Evolutionary conservation across 2,888 invertebrate species (phyloP), one percentile per base, ranked within the genome.

Genomic region (Andrena fulva): DNA sequence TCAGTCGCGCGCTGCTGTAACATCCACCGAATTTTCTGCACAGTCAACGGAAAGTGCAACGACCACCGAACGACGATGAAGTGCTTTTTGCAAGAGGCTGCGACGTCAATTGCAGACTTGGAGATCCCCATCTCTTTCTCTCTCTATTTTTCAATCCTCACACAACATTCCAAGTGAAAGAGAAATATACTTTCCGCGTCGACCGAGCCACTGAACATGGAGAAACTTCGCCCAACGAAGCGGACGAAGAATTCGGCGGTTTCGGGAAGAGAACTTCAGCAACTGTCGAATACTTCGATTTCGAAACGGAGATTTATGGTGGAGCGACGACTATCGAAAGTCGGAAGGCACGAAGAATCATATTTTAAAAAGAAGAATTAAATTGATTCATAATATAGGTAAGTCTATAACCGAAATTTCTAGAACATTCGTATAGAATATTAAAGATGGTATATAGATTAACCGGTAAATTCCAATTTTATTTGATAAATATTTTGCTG

Each of bases 11-110:
- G 42, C 42, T n/a, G n/a, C 27, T 69, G 59, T 42, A 29, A 56
- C 56, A 56, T 35, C 31, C 35, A 60, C 31, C 70, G 48, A 70
- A 71, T 74, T 79, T 73, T 59, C 12, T 59, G 81, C 81, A 67
- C 5, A 24, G 20, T 74, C 69, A 56, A 68, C 70, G 67, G 20
- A 80, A 80, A 76, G 16, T 42, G 42, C 48, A 16, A 8, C 69
- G 64, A 42, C 29, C 27, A 29, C 1, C 48, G 56, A 60, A 59
- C 66, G 54, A 48, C 56, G 48, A 54, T 56, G 4, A 33, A 72
- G 66, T 68, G 68, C 31, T 81, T 71, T 77, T 70, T 52, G 12
- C 59, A 59, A 71, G 59, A 35, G 56, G 42, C 42, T 62, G 24
- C 6, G 59, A 35, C 56, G 69, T 42, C 56, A 27, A 69, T 75